These are phyloP conservation scores for Drosophila emarginata DNA, from an alignment of 2,888 invertebrate genomes.

Conservation along the genomic window DNA sequence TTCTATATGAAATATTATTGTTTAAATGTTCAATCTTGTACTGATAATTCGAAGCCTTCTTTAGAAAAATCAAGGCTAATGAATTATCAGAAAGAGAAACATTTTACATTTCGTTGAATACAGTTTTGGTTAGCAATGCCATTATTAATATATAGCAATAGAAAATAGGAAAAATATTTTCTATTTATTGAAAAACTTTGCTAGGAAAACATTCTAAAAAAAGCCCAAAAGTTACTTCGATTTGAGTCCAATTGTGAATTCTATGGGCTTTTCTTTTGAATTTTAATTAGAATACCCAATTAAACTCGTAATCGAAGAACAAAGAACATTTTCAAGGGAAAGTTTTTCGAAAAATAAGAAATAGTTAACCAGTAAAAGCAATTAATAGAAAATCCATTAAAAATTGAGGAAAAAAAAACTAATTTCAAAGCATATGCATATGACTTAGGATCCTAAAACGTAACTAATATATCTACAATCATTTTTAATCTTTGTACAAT, in stretches of 20 bases:
- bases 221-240: conserved; percentile 64
- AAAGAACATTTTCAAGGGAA: conserved; percentile 49
- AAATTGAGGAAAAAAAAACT: conserved; percentile 22
- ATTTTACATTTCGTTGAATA: conserved; percentile 68
- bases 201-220: conserved; percentile 39
- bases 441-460: conserved; percentile 37
- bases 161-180: conserved; percentile 13
- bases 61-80: neutral
- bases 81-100: conserved; percentile 71
- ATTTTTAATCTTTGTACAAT: conserved; percentile 70
- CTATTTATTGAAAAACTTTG: conserved; percentile 30
- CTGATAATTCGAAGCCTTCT: conserved; percentile 50
- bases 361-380: neutral
- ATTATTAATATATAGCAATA: conserved; percentile 14
- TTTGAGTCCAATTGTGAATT: conserved; percentile 39
- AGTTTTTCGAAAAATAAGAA: conserved; percentile 21
- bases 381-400: conserved; percentile 36
- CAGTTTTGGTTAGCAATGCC: conserved; percentile 60
- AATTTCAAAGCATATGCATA: conserved; percentile 41
- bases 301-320: conserved; percentile 41
- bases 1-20: conserved; percentile 46
- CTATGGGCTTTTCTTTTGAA: conserved; percentile 58
- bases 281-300: conserved; percentile 35
- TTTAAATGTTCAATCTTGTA: conserved; percentile 64
- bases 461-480: conserved; percentile 59